Percentiles rank a stretch among this genome's conserved stretches.
Conservation (phyloP, 2,797 vertebrate genomes). For the Halcyon smyrnensis region DNA sequence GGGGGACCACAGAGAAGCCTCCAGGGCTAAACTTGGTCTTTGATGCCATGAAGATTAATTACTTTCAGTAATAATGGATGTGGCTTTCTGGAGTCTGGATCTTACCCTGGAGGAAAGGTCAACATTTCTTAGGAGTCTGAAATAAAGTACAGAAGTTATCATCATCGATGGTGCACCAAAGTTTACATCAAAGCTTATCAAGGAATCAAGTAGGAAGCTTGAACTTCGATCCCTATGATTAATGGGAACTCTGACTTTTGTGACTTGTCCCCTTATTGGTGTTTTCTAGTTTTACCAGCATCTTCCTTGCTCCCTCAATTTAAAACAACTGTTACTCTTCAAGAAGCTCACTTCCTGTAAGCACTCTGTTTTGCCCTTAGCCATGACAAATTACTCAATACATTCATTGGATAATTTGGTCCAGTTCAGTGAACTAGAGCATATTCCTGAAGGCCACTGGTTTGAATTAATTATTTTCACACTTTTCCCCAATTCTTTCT, state of each 20-base stretch:
- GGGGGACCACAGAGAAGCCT: background rate
- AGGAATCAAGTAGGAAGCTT: background rate
- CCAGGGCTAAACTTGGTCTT: background rate
- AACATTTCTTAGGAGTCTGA: background rate
- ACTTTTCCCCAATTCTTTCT: background rate
- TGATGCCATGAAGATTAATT: background rate
- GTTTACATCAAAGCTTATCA: background rate
- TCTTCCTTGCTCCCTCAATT: background rate
- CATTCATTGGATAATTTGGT: background rate
- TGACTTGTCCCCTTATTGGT: background rate
- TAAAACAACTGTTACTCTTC: background rate
- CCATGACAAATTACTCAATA: background rate
- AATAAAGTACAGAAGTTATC: background rate
- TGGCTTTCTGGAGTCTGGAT: background rate
- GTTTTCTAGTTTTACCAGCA: background rate
- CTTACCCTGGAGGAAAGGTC: background rate
- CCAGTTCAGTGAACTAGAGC: background rate
- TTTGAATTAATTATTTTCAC: background rate
- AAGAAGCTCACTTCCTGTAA: background rate
- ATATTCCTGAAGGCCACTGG: background rate
- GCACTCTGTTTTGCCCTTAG: background rate
- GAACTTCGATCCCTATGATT: background rate
- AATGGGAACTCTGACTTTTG: background rate
- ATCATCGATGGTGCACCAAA: background rate
- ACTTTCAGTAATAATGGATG: background rate